phyloP scores from a whole-genome alignment of 2,888 invertebrate genomes.

The Apotomis turbidana region DNA sequence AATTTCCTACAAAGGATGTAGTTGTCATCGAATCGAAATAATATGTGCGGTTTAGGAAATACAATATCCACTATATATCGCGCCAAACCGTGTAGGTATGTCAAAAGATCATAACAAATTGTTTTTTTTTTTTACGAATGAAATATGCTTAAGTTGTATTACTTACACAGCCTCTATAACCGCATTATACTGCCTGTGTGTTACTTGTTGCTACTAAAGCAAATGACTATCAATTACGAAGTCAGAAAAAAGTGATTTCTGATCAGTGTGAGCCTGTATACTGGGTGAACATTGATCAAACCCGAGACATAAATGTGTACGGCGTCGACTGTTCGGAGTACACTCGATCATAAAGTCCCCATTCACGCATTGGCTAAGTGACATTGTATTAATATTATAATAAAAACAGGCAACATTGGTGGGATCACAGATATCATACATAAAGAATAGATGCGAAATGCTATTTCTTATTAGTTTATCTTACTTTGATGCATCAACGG shows the following conservation, averaged over 20 bases:
- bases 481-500: too few relatives aligned
- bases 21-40: too few relatives aligned
- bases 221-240: neutral
- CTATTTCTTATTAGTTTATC: too few relatives aligned
- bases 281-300: slow-evolving; percentile 2
- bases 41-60: too few relatives aligned
- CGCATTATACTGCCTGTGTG: neutral
- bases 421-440: neutral
- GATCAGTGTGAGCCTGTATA: neutral
- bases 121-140: too few relatives aligned
- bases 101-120: too few relatives aligned
- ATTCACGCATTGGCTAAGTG: slow-evolving; percentile 1
- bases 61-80: too few relatives aligned
- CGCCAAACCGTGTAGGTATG: too few relatives aligned
- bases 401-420: slow-evolving; percentile 7
- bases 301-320: slow-evolving; percentile 7
- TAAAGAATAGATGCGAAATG: neutral
- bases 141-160: too few relatives aligned
- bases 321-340: neutral
- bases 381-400: slow-evolving; percentile 29
- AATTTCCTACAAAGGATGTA: too few relatives aligned
- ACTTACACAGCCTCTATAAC: too few relatives aligned
- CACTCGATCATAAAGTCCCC: slow-evolving; percentile 9
- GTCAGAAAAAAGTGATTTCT: neutral
- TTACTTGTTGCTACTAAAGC: neutral